A percentile compares a stretch with the other conserved stretches of the same genome.
These are phyloP conservation scores for Drosophila prostipennis DNA, from an alignment of 2,888 invertebrate species.

Conservation along the genomic window DNA sequence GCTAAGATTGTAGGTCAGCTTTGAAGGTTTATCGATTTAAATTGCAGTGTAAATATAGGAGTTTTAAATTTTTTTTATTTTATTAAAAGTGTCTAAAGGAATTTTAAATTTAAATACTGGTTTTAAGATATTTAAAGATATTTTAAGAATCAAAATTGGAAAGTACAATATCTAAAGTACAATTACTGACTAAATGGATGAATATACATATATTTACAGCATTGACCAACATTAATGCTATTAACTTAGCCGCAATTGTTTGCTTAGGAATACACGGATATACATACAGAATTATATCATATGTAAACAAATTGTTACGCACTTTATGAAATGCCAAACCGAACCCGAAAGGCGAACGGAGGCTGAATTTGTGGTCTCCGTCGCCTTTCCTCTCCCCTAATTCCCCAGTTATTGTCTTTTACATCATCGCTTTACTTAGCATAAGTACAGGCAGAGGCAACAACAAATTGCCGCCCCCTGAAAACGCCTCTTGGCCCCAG, in stretches of 20 bases:
- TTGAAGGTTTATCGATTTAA: not conserved
- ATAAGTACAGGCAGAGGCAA: constrained; percentile 67
- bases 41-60: too few species aligned
- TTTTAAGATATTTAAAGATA: too few species aligned
- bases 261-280: constrained; percentile 14
- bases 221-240: not conserved
- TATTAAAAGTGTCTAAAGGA: too few species aligned
- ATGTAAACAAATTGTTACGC: constrained; percentile 70
- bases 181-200: not conserved
- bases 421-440: constrained; percentile 80
- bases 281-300: constrained; percentile 47
- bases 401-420: constrained; percentile 70
- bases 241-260: constrained; percentile 1
- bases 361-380: constrained; percentile 65
- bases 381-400: constrained; percentile 50
- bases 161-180: too few species aligned
- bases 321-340: constrained; percentile 68
- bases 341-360: constrained; percentile 20
- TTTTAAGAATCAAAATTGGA: too few species aligned
- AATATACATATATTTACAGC: not conserved
- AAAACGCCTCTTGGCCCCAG: not conserved
- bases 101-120: not conserved
- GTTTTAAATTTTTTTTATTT: too few species aligned
- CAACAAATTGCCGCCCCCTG: constrained; percentile 64
- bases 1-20: not conserved